A percentile compares a stretch with the other conserved stretches of the same genome.
These are phyloP conservation scores for Actias luna DNA, from an alignment of 2,888 invertebrate species.

Conservation along the genomic window DNA sequence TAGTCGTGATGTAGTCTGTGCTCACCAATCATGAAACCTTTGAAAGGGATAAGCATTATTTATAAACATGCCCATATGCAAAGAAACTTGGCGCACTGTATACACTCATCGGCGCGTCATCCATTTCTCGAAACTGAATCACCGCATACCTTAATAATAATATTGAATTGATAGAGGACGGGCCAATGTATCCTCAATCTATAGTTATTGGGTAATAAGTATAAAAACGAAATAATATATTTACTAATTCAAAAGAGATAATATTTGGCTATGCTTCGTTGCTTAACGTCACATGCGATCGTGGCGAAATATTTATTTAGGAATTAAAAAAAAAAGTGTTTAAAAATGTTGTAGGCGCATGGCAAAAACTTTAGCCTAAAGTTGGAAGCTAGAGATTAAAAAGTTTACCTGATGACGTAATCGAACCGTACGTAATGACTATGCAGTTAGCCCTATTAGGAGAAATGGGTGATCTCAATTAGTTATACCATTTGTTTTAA, in stretches of 20 bases:
- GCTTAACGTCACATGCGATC: too few relatives aligned
- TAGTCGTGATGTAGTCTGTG: neutral
- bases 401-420: neutral
- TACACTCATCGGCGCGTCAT: constrained; percentile 1
- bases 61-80: neutral
- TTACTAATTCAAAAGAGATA: too few relatives aligned
- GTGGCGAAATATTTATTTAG: too few relatives aligned
- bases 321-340: too few relatives aligned
- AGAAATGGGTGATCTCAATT: constrained; percentile 10
- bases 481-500: constrained; percentile 5
- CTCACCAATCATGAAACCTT: neutral
- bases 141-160: neutral
- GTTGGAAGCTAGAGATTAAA: neutral
- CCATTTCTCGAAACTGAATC: neutral
- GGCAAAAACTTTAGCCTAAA: neutral
- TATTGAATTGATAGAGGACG: neutral
- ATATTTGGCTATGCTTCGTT: too few relatives aligned
- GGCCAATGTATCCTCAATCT: neutral
- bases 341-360: neutral
- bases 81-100: neutral
- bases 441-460: neutral
- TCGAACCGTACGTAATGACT: neutral
- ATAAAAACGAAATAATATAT: neutral
- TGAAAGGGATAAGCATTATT: neutral
- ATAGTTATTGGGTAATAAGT: neutral